A percentile compares a stretch with the other conserved stretches of the same genome.
phyloP scores from a whole-genome alignment of 2,888 invertebrate genomes.

The Ligdia adustata region DNA sequence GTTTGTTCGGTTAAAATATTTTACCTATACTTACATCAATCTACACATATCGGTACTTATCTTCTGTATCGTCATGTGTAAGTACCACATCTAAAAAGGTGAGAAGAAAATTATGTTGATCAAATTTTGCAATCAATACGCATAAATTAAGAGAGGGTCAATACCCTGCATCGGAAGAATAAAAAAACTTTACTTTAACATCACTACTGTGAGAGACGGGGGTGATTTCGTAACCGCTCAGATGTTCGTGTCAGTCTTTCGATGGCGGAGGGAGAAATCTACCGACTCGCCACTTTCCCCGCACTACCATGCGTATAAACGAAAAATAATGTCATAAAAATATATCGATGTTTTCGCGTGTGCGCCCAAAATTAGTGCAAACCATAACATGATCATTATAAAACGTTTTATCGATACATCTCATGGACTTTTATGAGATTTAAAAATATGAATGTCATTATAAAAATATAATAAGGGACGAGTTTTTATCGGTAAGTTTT shows the following conservation, averaged over 20 bases:
- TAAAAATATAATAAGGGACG: slow-evolving; percentile 18
- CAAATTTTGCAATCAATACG: no score
- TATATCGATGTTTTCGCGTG: slow-evolving; percentile 21
- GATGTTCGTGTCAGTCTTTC: slow-evolving; percentile 62
- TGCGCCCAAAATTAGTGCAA: slow-evolving; percentile 10
- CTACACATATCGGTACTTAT: no score
- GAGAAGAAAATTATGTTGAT: no score
- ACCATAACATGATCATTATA: no score
- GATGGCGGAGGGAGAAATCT: slow-evolving; percentile 68
- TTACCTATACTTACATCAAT: no score
- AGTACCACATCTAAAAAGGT: no score
- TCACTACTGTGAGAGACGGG: slow-evolving; percentile 50
- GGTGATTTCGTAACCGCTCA: slow-evolving; percentile 59
- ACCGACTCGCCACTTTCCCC: slow-evolving; percentile 67
- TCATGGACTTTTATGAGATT: no score
- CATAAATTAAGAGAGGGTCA: background rate
- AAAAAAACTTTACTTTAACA: slow-evolving; percentile 39
- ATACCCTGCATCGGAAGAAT: background rate
- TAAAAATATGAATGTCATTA: slow-evolving; percentile 19
- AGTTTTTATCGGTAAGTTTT: slow-evolving; percentile 25
- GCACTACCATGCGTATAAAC: slow-evolving; percentile 47
- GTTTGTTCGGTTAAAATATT: no score
- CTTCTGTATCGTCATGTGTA: no score
- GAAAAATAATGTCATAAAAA: slow-evolving; percentile 15
- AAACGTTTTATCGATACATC: no score